Evolutionary conservation across 1,140 invertebrate genomes (phyloP).

Genomic region (Lasaia peninsularis): DNA sequence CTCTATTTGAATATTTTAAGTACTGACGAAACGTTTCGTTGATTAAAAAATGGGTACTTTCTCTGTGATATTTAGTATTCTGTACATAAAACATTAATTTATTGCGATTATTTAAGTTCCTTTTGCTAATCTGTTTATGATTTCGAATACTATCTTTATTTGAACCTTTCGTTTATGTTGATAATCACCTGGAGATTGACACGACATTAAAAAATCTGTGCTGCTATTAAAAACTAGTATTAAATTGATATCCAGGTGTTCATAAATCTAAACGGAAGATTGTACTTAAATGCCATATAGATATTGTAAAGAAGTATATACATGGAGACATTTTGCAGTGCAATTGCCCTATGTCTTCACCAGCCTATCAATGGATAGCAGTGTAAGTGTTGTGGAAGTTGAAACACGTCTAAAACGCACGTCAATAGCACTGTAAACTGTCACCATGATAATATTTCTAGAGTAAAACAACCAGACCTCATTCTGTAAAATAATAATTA

Average conservation of each 20-base stretch:
- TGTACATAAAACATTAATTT: conserved; percentile 69
- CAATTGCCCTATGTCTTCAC: neutral
- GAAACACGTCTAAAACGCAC: neutral
- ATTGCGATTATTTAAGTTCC: conserved; percentile 65
- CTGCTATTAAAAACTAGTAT: conserved; percentile 1
- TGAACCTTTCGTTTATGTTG: conserved; percentile 1
- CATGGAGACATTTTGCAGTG: neutral
- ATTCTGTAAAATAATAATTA: conserved; percentile 5
- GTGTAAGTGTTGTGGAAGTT: no score
- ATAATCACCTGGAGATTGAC: neutral
- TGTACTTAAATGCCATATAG: conserved; percentile 9
- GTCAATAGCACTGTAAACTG: neutral
- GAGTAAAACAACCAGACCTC: neutral
- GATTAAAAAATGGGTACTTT: conserved; percentile 72
- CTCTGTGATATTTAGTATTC: conserved; percentile 76
- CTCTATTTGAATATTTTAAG: conserved; percentile 54
- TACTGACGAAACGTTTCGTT: conserved; percentile 63
- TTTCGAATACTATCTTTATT: conserved; percentile 6
- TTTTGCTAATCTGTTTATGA: conserved; percentile 26
- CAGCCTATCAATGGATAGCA: no score
- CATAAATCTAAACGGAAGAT: conserved; percentile 11
- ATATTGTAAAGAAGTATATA: neutral
- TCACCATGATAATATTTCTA: neutral
- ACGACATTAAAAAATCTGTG: neutral
- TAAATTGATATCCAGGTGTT: neutral